Evolutionary conservation across 2,888 invertebrate genomes (phyloP).

Genomic region (Acrobasis suavella): DNA sequence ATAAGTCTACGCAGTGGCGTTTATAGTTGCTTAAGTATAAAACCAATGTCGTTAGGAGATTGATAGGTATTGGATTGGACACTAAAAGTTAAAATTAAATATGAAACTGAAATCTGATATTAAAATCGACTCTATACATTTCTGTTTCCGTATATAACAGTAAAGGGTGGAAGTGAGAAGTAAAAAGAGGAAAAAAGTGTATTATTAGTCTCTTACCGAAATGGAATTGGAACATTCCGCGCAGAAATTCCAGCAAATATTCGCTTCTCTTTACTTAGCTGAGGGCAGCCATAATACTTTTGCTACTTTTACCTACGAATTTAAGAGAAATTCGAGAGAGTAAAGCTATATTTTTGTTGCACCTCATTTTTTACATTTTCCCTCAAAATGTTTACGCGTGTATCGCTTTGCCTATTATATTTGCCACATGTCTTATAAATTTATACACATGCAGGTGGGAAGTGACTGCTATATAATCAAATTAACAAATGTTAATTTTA

Average conservation of each 20-base stretch:
- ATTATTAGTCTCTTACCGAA: conserved; percentile 82
- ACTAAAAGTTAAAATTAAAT: no score
- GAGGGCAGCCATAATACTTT: conserved; percentile 75
- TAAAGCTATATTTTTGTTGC: conserved; percentile 55
- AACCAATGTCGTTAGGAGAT: no score
- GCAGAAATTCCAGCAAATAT: conserved; percentile 78
- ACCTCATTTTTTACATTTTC: conserved; percentile 40
- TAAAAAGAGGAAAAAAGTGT: conserved; percentile 81
- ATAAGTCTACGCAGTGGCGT: not conserved
- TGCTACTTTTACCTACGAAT: conserved; percentile 67
- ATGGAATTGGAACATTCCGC: conserved; percentile 81
- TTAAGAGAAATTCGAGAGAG: conserved; percentile 66
- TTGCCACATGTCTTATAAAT: conserved; percentile 12
- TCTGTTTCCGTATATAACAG: conserved; percentile 70
- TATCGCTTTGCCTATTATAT: conserved; percentile 6
- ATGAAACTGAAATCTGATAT: not conserved
- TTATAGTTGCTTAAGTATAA: not conserved
- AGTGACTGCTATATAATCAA: conserved; percentile 40
- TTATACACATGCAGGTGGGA: conserved; percentile 40
- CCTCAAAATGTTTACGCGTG: conserved; percentile 8
- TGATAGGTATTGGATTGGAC: no score
- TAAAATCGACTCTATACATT: conserved; percentile 50
- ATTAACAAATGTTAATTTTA: conserved; percentile 41
- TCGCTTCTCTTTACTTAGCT: conserved; percentile 78
- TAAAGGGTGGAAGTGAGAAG: conserved; percentile 82